Conservation (phyloP, 2,113 vertebrate genomes). For the Syngnathus scovelli region DNA sequence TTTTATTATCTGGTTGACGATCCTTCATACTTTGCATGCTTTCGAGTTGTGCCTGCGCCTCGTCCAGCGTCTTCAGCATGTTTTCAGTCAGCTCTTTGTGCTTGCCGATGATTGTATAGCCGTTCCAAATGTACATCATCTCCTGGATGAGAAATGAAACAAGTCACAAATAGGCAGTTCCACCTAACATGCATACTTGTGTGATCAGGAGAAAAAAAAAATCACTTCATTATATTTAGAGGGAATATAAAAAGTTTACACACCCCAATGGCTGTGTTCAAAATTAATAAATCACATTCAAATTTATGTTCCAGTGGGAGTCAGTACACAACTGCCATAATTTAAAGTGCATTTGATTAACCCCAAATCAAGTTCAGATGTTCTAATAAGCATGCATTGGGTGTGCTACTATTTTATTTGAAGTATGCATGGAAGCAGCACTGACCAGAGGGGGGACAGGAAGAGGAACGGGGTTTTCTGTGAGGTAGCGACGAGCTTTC, state of each 20-base stretch:
- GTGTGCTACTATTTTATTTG: too few species aligned
- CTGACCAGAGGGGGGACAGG: slow-evolving; percentile 88
- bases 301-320: neutral
- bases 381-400: too few species aligned
- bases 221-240: too few species aligned
- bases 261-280: neutral
- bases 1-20: neutral
- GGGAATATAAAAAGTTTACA: neutral
- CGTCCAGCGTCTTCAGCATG: slow-evolving; percentile 84
- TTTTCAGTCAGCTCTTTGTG: slow-evolving; percentile 85
- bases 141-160: slow-evolving; percentile 69
- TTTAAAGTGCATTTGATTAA: too few species aligned
- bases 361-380: too few species aligned
- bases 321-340: neutral
- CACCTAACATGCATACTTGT: too few species aligned
- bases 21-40: slow-evolving; percentile 73
- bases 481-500: slow-evolving; percentile 88
- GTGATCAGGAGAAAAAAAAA: too few species aligned
- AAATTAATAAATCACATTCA: neutral
- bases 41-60: slow-evolving; percentile 79
- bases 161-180: too few species aligned
- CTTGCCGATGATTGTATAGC: slow-evolving; percentile 93
- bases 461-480: slow-evolving; percentile 77
- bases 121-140: slow-evolving; percentile 99
- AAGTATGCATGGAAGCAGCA: slow-evolving; percentile 11